These are phyloP conservation scores for Oedothorax gibbosus DNA, from an alignment of 1,140 invertebrate species.

Conservation along the genomic window DNA sequence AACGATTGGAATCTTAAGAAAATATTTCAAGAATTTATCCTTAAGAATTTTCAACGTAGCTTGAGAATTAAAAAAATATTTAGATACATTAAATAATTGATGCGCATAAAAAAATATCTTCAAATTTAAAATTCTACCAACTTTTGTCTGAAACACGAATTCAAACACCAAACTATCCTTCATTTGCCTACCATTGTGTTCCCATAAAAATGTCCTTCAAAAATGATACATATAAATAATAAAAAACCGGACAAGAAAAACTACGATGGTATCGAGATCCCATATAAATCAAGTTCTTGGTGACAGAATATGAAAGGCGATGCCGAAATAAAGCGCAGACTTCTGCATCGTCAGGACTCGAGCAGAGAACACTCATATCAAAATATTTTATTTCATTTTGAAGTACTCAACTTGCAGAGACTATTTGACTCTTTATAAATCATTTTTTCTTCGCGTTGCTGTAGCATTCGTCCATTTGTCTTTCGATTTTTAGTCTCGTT, in stretches of 20 bases:
- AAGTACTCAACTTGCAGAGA: constrained; percentile 35
- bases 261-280: constrained; percentile 1
- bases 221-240: neutral
- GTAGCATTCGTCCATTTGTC: constrained; percentile 1
- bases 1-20: too few relatives aligned
- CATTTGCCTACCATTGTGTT: neutral
- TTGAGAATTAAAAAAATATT: too few relatives aligned
- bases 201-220: neutral
- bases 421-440: constrained; percentile 51
- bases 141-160: too few relatives aligned
- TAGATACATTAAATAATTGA: too few relatives aligned
- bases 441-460: constrained; percentile 14
- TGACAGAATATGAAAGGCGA: constrained; percentile 29
- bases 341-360: constrained; percentile 13
- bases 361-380: constrained; percentile 18
- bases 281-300: constrained; percentile 31
- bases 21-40: too few relatives aligned
- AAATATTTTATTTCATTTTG: constrained; percentile 49
- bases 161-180: too few relatives aligned
- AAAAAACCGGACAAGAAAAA: constrained; percentile 24
- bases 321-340: constrained; percentile 35
- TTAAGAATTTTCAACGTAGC: too few relatives aligned
- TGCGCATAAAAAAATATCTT: too few relatives aligned
- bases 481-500: neutral
- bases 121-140: too few relatives aligned